A percentile compares a stretch with the other conserved stretches of the same genome.
phyloP scores from a whole-genome alignment of 2,113 vertebrate genomes.

The Laticauda laticaudata region DNA sequence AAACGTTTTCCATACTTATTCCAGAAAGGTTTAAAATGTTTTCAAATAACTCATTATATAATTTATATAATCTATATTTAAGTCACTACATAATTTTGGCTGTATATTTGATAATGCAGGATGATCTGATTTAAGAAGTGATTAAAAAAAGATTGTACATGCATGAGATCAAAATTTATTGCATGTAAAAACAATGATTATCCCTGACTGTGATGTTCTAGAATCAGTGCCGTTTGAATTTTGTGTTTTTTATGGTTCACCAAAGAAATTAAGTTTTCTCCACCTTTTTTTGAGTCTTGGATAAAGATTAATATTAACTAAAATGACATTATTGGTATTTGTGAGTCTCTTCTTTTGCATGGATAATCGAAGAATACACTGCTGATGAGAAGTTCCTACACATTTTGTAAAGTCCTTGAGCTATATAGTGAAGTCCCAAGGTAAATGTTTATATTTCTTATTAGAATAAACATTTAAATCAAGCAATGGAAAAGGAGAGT shows the following conservation, averaged over 20 bases:
- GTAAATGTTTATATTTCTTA: neutral
- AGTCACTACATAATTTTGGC: neutral
- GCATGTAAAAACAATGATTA: neutral
- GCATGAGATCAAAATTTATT: neutral
- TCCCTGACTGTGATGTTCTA: neutral
- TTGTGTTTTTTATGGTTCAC: neutral
- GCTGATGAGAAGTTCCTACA: neutral
- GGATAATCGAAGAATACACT: neutral
- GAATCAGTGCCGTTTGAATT: neutral
- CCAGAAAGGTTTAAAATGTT: neutral
- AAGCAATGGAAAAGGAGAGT: neutral
- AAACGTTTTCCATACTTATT: neutral
- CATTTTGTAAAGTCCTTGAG: neutral
- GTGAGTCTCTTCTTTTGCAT: neutral
- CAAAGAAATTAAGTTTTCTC: no score
- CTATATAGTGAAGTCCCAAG: no score
- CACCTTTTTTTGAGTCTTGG: neutral
- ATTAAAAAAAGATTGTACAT: neutral
- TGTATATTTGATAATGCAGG: neutral
- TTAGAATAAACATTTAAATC: neutral
- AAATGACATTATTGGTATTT: neutral
- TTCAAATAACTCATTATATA: neutral
- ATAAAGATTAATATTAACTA: neutral
- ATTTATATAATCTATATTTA: neutral
- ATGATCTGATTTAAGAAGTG: neutral